Conservation (phyloP, 2,888 invertebrate genomes). For the Eucriotettix oculatus region DNA sequence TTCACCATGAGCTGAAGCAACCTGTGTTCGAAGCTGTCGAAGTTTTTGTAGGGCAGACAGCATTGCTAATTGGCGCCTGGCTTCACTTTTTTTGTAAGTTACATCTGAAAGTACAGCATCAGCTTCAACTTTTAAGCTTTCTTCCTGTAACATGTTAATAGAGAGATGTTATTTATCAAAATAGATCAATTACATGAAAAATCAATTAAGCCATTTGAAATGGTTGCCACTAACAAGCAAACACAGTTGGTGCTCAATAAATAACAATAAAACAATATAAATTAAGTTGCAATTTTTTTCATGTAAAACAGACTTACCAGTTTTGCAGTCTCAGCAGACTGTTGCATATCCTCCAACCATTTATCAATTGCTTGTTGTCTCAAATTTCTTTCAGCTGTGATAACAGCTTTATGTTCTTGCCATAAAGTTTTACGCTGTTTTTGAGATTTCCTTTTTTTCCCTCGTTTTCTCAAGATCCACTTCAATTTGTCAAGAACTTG, state of each 20-base stretch:
- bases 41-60: slow-evolving; percentile 46
- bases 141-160: slow-evolving; percentile 32
- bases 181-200: not conserved
- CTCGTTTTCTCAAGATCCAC: slow-evolving; percentile 23
- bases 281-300: not conserved
- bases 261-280: not conserved
- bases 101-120: slow-evolving; percentile 55
- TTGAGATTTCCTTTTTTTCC: slow-evolving; percentile 28
- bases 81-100: slow-evolving; percentile 49
- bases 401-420: slow-evolving; percentile 26
- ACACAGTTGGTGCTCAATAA: too few species aligned
- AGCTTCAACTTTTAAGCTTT: slow-evolving; percentile 46
- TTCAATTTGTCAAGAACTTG: not conserved
- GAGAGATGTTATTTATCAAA: not conserved
- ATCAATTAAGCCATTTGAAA: not conserved
- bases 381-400: slow-evolving; percentile 28
- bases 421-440: slow-evolving; percentile 33
- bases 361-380: slow-evolving; percentile 45
- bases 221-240: not conserved
- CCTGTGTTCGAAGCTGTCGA: slow-evolving; percentile 41
- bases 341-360: slow-evolving; percentile 45
- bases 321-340: slow-evolving; percentile 40
- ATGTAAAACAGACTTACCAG: slow-evolving; percentile 27
- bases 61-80: slow-evolving; percentile 43
- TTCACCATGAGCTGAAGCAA: slow-evolving; percentile 45